phyloP scores from a whole-genome alignment of 2,113 vertebrate genomes.

The Chaetura pelagica region DNA sequence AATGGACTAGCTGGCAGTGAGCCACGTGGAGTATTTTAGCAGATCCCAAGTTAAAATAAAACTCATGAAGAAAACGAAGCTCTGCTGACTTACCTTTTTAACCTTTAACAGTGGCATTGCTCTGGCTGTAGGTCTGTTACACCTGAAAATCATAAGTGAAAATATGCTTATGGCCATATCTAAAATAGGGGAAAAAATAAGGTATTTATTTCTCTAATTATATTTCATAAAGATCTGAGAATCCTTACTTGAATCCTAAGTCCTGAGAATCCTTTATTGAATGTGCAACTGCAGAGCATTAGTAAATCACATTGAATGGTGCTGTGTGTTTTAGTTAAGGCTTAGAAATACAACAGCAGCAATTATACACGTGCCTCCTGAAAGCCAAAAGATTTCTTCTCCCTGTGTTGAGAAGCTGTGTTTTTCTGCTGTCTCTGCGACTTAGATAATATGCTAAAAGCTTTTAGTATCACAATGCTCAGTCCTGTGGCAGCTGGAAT shows the following conservation, averaged over 20 bases:
- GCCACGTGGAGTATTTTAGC: background rate
- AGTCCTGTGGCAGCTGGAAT: background rate
- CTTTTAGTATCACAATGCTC: background rate
- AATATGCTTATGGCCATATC: background rate
- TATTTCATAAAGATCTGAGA: background rate
- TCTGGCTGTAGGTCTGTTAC: background rate
- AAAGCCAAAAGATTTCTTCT: background rate
- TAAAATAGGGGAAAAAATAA: background rate
- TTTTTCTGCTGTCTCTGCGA: background rate
- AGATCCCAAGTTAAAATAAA: background rate
- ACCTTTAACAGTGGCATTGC: fast-evolving
- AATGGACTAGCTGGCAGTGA: background rate
- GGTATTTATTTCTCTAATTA: background rate
- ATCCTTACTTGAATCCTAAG: background rate
- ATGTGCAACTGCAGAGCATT: background rate
- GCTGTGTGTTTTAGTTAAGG: background rate
- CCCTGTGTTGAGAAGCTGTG: background rate
- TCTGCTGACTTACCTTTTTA: background rate
- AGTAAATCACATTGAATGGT: background rate
- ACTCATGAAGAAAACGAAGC: background rate
- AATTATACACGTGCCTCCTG: fast-evolving
- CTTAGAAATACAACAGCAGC: background rate
- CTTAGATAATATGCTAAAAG: background rate
- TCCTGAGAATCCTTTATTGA: background rate
- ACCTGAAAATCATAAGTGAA: background rate